Evolutionary conservation across 2,797 vertebrate species (phyloP), one percentile per base, ranked within the genome.

Genomic region (Rachycentron canadum): DNA sequence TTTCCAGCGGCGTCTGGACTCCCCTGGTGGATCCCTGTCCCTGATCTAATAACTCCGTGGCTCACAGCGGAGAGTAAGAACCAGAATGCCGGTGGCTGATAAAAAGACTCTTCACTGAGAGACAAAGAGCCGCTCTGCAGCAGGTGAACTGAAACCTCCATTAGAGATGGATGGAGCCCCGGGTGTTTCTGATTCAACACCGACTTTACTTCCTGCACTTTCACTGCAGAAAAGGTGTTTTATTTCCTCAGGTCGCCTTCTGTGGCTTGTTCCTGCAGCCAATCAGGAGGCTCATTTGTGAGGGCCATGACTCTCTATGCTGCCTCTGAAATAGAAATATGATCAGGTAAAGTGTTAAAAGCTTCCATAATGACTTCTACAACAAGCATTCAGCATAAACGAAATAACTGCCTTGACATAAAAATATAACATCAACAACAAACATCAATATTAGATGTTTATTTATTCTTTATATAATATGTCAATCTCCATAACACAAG

Each of bases 21-120:
- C 77, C 82, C 69, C 49, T 4, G 53, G 61, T n/a, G 49, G 62
- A 67, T 55, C 73, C 32, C 49, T 23, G 45, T 76, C 86, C 80
- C 88, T 52, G 83, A 86, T 89, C 87, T 86, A 90, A 88, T 89
- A 88, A 84, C 69, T 81, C 21, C 5, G 59, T 30, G 12, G 53
- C 64, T 76, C 76, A 60, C 68, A 55, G 75, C 28, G 43, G 38
- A 71, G 82, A 69, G 53, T 55, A 60, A 71, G 32, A 69, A 80
- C 21, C 32, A 43, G 76, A 68, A 43, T 38, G 63, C 40, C 23
- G 60, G 59, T 14, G n/a, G 60, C 75, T 83, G 80, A 84, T 87
- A 68, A 84, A 81, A 81, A 82, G 43, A 75, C 62, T 81, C 34
- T 65, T 86, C 75, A 49, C 21, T 61, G 49, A 60, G 60, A 83